phyloP scores from a whole-genome alignment of 2,888 invertebrate species.

The Morinoia aosen region DNA sequence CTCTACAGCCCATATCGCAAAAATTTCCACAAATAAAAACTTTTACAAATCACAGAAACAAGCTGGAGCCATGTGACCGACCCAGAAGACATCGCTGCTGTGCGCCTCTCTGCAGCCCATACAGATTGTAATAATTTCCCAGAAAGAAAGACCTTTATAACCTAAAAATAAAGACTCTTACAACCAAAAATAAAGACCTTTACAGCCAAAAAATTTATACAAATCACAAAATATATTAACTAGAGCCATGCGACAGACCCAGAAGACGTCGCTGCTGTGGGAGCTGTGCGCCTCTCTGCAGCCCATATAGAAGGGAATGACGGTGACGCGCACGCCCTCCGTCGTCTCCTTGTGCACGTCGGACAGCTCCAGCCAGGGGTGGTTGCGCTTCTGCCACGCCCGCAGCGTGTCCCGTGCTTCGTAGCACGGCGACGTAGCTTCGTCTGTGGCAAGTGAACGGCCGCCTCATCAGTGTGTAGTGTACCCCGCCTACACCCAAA shows the following conservation, averaged over 20 bases:
- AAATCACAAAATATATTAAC: too few species aligned
- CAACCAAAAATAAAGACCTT: too few species aligned
- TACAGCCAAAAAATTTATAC: too few species aligned
- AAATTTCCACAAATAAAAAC: too few species aligned
- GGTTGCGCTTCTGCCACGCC: conserved; percentile 98
- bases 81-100: conserved; percentile 91
- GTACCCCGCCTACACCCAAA: not conserved
- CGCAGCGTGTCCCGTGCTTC: conserved; percentile 89
- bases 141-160: too few species aligned
- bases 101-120: conserved; percentile 88
- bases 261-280: conserved; percentile 91
- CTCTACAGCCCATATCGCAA: too few species aligned
- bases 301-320: conserved; percentile 99
- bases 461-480: not conserved
- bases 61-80: conserved; percentile 70
- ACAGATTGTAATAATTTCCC: conserved; percentile 76
- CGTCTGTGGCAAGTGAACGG: conserved; percentile 73
- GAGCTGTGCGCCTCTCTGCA: conserved; percentile 80
- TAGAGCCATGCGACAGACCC: conserved; percentile 76
- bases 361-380: conserved; percentile 95
- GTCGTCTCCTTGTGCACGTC: conserved; percentile 98
- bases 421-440: conserved; percentile 79
- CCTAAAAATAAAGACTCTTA: too few species aligned
- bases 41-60: too few species aligned
- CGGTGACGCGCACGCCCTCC: conserved; percentile 94